Evolutionary conservation across 1,140 invertebrate genomes (phyloP).

Genomic region (Drosophila nasuta): DNA sequence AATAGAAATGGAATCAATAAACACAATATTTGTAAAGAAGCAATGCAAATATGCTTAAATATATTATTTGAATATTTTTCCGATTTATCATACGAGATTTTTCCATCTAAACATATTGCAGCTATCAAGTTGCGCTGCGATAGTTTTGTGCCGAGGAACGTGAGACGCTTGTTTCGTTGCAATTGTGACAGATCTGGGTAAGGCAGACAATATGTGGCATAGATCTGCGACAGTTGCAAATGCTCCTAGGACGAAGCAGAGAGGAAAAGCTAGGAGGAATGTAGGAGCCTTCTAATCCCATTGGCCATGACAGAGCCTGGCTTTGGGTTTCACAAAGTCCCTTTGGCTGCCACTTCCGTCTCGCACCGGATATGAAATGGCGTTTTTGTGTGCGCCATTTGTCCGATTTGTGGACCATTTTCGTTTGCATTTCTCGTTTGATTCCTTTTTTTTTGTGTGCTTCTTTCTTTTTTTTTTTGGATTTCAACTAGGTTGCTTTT

Average conservation of each 20-base stretch:
- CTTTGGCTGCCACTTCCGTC: constrained; percentile 68
- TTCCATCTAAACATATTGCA: neutral
- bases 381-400: constrained; percentile 64
- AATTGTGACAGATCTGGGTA: neutral
- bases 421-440: constrained; percentile 49
- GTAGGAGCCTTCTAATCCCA: constrained; percentile 39
- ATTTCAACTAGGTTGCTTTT: too few species aligned
- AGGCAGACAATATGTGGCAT: constrained; percentile 14
- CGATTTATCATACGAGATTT: too few species aligned
- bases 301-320: constrained; percentile 50
- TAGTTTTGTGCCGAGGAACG: constrained; percentile 6
- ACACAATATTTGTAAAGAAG: too few species aligned
- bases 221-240: constrained; percentile 3
- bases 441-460: neutral
- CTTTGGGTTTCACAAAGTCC: constrained; percentile 60
- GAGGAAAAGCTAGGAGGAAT: neutral
- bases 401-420: constrained; percentile 79
- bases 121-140: neutral
- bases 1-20: too few species aligned
- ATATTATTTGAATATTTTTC: too few species aligned
- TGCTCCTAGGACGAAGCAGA: too few species aligned
- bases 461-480: neutral
- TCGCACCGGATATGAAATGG: constrained; percentile 76
- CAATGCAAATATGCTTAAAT: too few species aligned
- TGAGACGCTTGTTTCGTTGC: neutral